Evolutionary conservation across 2,797 vertebrate genomes (phyloP).

Genomic region (Apogon talboti): DNA sequence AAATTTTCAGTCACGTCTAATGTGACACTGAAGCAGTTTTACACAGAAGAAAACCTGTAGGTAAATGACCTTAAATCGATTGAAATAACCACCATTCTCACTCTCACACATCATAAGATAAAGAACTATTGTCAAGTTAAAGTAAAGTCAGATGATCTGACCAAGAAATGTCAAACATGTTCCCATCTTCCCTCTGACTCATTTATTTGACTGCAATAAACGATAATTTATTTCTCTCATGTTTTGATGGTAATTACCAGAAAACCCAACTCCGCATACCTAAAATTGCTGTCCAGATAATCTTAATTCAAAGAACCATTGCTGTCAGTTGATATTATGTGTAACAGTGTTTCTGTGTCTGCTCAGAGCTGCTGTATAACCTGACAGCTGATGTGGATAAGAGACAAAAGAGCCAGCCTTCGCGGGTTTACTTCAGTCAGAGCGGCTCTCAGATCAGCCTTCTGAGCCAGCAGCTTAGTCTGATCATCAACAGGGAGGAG

Average conservation of each 20-base stretch:
- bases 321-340: slow-evolving; percentile 14
- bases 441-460: slow-evolving; percentile 88
- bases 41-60: slow-evolving; percentile 5
- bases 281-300: slow-evolving; percentile 20
- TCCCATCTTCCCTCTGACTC: slow-evolving; percentile 33
- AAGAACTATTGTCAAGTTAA: slow-evolving; percentile 26
- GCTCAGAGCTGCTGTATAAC: slow-evolving; percentile 90
- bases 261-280: slow-evolving; percentile 57
- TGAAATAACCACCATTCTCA: slow-evolving; percentile 15
- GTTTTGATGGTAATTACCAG: slow-evolving; percentile 39
- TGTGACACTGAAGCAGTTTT: background rate
- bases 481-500: slow-evolving; percentile 85
- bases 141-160: slow-evolving; percentile 45
- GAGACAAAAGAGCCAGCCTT: slow-evolving; percentile 88
- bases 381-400: slow-evolving; percentile 93
- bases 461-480: slow-evolving; percentile 85
- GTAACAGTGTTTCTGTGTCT: slow-evolving; percentile 27
- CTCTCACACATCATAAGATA: slow-evolving; percentile 9
- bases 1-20: background rate
- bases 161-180: slow-evolving; percentile 39
- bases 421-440: slow-evolving; percentile 90
- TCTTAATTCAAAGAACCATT: slow-evolving; percentile 17
- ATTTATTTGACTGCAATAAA: slow-evolving; percentile 37
- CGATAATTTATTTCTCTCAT: slow-evolving; percentile 35
- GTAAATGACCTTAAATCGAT: slow-evolving; percentile 19